Percentiles rank a stretch among this genome's conserved stretches.
phyloP scores from a whole-genome alignment of 2,797 vertebrate genomes.

The Meda fulgida region DNA sequence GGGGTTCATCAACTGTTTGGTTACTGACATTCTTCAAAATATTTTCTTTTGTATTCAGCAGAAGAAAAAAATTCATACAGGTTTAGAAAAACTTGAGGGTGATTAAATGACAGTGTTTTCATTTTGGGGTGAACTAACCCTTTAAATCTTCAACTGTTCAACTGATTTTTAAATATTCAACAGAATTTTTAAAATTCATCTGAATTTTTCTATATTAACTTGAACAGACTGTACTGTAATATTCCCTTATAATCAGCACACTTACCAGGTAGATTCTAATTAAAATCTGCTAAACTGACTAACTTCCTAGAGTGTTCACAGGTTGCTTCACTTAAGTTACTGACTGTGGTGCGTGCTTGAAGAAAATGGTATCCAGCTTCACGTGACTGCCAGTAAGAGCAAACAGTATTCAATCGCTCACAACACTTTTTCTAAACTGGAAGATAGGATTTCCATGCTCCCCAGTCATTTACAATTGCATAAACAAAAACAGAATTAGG shows the following conservation, averaged over 20 bases:
- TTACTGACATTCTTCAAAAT: too few relatives aligned
- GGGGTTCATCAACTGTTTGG: too few relatives aligned
- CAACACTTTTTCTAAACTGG: slow-evolving; percentile 1
- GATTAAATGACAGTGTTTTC: too few relatives aligned
- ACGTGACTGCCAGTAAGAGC: not conserved
- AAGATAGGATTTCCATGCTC: not conserved
- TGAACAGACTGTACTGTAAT: not conserved
- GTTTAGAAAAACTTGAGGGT: too few relatives aligned
- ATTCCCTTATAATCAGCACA: not conserved
- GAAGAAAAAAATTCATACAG: too few relatives aligned
- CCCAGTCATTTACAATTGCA: not conserved
- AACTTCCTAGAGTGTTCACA: not conserved
- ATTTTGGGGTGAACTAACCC: too few relatives aligned
- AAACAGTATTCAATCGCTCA: not conserved
- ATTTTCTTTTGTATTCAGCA: too few relatives aligned
- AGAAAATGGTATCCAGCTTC: not conserved
- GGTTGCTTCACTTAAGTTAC: slow-evolving; percentile 2
- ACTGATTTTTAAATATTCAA: too few relatives aligned
- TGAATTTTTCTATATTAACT: not conserved
- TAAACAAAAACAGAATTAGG: not conserved
- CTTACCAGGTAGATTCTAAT: not conserved
- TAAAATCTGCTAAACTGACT: not conserved
- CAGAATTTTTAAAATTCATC: not conserved
- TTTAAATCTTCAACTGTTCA: too few relatives aligned
- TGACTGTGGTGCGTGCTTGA: not conserved